Evolutionary conservation across 1,140 invertebrate genomes (phyloP).

Genomic region (Marisa cornuarietis): DNA sequence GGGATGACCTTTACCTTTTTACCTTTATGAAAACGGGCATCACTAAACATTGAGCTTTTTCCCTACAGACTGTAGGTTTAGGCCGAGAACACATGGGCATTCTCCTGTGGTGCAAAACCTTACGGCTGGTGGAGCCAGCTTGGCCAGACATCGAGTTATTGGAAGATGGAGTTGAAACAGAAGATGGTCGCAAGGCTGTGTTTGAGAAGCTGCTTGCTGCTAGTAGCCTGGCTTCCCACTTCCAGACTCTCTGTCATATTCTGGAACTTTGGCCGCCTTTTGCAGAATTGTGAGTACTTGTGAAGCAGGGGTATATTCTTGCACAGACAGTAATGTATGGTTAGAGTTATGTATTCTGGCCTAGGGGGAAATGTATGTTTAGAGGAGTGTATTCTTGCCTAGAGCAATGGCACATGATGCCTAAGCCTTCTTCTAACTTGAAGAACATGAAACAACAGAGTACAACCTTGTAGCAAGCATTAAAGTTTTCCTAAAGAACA

Average conservation of each 20-base stretch:
- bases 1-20: no score
- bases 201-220: conserved; percentile 36
- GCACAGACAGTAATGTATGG: not conserved
- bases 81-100: conserved; percentile 9
- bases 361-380: not conserved
- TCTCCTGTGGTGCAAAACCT: conserved; percentile 13
- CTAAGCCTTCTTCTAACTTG: no score
- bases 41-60: no score
- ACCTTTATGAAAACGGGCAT: no score
- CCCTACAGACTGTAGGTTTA: conserved; percentile 9
- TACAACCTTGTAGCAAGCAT: no score
- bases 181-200: conserved; percentile 31
- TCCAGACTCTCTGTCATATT: conserved; percentile 37
- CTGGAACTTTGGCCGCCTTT: conserved; percentile 48
- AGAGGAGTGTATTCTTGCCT: not conserved
- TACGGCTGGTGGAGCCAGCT: not conserved
- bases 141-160: conserved; percentile 30
- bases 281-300: conserved; percentile 10
- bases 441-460: no score
- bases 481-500: no score
- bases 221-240: conserved; percentile 31
- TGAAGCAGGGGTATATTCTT: not conserved
- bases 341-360: not conserved
- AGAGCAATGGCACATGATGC: no score
- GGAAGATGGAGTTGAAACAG: conserved; percentile 34